Evolutionary conservation across 2,797 vertebrate species (phyloP).

Genomic region (Brotula barbata): DNA sequence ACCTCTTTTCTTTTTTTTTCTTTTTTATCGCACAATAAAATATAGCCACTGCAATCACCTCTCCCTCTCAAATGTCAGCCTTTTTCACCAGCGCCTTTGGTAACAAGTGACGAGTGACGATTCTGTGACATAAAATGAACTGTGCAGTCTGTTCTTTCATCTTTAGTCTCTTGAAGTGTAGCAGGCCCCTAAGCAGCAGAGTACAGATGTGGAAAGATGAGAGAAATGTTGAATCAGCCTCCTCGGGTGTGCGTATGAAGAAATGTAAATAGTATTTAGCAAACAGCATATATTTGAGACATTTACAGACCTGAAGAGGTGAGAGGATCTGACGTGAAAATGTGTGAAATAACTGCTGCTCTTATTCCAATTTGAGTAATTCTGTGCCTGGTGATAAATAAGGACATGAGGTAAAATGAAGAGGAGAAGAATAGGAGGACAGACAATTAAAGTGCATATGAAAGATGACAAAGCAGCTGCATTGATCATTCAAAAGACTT

Average conservation of each 20-base stretch:
- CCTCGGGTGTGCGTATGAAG: background rate
- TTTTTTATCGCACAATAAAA: no score
- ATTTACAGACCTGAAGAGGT: background rate
- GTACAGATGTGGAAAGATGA: background rate
- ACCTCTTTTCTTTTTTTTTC: no score
- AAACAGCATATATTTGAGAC: constrained; percentile 9
- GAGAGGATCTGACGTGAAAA: constrained; percentile 4
- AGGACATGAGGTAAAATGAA: background rate
- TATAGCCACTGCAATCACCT: no score
- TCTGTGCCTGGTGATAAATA: constrained; percentile 13
- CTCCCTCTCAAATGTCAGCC: no score
- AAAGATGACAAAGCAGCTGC: constrained; percentile 27
- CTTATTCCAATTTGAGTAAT: constrained; percentile 7
- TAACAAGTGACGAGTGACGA: no score
- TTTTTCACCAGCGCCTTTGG: no score
- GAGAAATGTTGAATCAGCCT: constrained; percentile 3
- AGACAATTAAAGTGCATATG: constrained; percentile 3
- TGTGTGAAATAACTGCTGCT: constrained; percentile 16
- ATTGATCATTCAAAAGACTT: background rate
- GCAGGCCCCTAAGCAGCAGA: background rate
- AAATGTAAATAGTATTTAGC: constrained; percentile 11
- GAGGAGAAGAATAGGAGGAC: constrained; percentile 1
- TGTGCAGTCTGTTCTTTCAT: no score
- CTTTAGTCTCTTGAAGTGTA: no score
- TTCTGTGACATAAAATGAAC: no score